phyloP scores from a whole-genome alignment of 37 sponge, comb jelly and placozoan species.

The Mnemiopsis leidyi region DNA sequence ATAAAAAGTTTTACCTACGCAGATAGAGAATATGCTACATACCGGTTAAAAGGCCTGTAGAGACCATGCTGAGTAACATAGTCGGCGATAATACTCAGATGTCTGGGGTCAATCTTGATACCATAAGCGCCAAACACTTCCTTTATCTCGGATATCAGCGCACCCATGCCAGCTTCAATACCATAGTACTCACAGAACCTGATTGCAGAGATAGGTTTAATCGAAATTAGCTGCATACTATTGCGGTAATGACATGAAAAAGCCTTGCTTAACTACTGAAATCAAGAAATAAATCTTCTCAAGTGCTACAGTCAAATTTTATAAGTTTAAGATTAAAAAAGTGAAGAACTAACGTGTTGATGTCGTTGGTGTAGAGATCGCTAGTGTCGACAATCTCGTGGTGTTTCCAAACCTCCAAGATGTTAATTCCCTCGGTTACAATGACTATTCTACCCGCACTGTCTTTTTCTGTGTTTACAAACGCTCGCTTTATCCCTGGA shows the following conservation, averaged over 20 bases:
- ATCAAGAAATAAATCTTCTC: no score
- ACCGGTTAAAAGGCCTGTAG: conserved; percentile 87
- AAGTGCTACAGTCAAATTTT: conserved; percentile 81
- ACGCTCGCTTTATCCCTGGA: conserved; percentile 47
- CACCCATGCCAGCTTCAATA: conserved; percentile 15
- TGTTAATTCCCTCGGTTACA: conserved; percentile 1
- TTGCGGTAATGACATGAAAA: no score
- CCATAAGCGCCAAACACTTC: conserved; percentile 92
- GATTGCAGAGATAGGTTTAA: no score
- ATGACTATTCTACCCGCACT: background rate
- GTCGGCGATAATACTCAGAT: conserved; percentile 89
- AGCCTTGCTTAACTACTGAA: no score
- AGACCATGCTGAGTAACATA: conserved; percentile 87
- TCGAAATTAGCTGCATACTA: no score
- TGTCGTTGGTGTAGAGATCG: conserved; percentile 80
- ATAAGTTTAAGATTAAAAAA: no score
- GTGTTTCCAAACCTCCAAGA: conserved; percentile 78
- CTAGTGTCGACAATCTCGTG: conserved; percentile 75
- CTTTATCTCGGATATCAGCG: conserved; percentile 75
- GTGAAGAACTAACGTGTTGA: conserved; percentile 74
- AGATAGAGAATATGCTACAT: no score
- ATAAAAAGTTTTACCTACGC: no score
- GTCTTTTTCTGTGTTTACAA: conserved; percentile 24
- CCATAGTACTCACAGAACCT: conserved; percentile 47
- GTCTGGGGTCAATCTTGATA: conserved; percentile 81